Conservation (phyloP, 2,113 vertebrate genomes). For the Colinus virginianus region DNA sequence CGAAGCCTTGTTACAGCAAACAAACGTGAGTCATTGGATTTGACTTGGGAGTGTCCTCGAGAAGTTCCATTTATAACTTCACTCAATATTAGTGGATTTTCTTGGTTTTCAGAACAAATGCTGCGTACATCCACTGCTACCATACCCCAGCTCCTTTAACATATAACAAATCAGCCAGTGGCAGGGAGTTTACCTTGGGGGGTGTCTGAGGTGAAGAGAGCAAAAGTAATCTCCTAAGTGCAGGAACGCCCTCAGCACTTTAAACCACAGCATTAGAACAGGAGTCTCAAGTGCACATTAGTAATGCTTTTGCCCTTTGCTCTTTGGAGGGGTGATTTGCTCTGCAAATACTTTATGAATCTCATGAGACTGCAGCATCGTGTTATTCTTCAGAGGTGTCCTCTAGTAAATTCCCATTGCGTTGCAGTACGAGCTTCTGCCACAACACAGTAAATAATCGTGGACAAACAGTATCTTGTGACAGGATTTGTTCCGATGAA, state of each 20-base stretch:
- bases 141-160: not conserved
- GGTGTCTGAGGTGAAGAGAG: constrained; percentile 27
- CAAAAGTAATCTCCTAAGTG: constrained; percentile 62
- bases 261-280: constrained; percentile 5
- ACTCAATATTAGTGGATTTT: not conserved
- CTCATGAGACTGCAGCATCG: constrained; percentile 22
- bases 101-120: not conserved
- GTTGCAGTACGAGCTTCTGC: not conserved
- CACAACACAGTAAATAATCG: not conserved
- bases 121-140: not conserved
- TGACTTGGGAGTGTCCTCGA: constrained; percentile 2
- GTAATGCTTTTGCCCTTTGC: constrained; percentile 58
- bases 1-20: not conserved
- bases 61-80: not conserved
- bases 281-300: constrained; percentile 38
- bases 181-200: not conserved
- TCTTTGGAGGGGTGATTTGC: constrained; percentile 7
- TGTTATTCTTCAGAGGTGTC: constrained; percentile 30
- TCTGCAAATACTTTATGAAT: constrained; percentile 30
- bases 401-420: not conserved
- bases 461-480: not conserved
- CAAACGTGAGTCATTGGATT: constrained; percentile 5
- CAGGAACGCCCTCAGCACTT: constrained; percentile 18
- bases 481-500: not conserved
- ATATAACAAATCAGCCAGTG: not conserved